phyloP scores from a whole-genome alignment of 2,797 vertebrate species.

The Poecilia velifera region DNA sequence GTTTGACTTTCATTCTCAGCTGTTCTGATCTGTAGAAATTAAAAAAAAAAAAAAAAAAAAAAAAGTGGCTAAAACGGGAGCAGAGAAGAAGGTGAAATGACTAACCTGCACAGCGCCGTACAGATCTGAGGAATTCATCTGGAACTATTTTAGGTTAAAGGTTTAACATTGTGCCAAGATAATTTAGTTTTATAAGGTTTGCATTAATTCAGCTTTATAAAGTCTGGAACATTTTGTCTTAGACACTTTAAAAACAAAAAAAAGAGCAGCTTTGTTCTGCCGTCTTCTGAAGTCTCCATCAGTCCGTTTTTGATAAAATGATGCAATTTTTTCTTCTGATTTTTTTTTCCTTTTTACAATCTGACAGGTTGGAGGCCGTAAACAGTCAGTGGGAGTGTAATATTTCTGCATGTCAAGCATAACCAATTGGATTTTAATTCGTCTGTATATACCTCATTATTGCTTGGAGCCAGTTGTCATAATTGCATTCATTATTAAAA shows the following conservation, averaged over 20 bases:
- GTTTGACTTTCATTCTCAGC: neutral
- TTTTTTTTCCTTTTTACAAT: neutral
- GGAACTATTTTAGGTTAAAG: neutral
- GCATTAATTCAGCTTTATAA: neutral
- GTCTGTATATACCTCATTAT: slow-evolving; percentile 36
- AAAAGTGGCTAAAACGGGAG: neutral
- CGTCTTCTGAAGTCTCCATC: neutral
- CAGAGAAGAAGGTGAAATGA: neutral
- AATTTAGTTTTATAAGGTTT: slow-evolving; percentile 1
- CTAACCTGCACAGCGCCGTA: neutral
- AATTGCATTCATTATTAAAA: slow-evolving; percentile 25
- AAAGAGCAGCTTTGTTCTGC: neutral
- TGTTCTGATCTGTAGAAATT: neutral
- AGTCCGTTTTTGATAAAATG: neutral
- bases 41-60: neutral
- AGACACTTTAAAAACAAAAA: neutral
- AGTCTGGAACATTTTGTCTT: neutral
- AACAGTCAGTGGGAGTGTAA: slow-evolving; percentile 23
- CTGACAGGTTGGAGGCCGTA: neutral
- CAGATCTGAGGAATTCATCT: neutral
- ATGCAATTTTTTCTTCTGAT: neutral
- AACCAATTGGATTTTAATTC: slow-evolving; percentile 64
- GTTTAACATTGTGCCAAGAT: neutral
- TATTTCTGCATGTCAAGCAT: slow-evolving; percentile 32
- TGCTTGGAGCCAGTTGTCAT: slow-evolving; percentile 32